Conservation (phyloP, 1,140 invertebrate genomes). For the Papilio glaucus region DNA sequence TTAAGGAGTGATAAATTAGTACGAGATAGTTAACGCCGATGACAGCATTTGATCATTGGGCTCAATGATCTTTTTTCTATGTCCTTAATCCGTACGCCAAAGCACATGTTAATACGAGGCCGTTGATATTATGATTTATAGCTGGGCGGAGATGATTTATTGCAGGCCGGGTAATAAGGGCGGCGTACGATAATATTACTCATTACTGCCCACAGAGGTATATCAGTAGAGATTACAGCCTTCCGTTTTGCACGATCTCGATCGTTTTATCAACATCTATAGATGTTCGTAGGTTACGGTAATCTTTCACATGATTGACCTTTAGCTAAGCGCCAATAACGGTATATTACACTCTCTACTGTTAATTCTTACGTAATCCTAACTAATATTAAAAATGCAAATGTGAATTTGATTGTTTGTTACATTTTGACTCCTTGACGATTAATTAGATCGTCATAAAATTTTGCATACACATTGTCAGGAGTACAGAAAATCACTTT, state of each 20-base stretch:
- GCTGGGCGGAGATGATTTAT: conserved; percentile 23
- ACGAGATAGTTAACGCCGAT: too few species aligned
- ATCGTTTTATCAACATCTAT: background rate
- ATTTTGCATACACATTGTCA: too few species aligned
- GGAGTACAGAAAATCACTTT: too few species aligned
- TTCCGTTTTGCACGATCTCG: conserved; percentile 14
- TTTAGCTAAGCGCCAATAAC: background rate
- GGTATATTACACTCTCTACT: background rate
- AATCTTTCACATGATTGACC: background rate
- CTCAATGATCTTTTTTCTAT: background rate
- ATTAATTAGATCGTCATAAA: too few species aligned
- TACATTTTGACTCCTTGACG: too few species aligned
- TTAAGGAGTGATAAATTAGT: too few species aligned
- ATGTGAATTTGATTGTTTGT: too few species aligned
- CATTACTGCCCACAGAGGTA: conserved; percentile 13
- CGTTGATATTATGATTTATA: conserved; percentile 30
- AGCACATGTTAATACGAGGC: conserved; percentile 1
- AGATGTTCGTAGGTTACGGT: conserved; percentile 1
- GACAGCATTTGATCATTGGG: background rate
- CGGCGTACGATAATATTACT: conserved; percentile 17
- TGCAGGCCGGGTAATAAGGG: conserved; percentile 20
- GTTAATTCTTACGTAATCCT: too few species aligned
- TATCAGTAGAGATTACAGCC: conserved; percentile 3
- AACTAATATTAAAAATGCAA: too few species aligned
- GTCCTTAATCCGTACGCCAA: background rate